Percentiles rank a stretch among this genome's conserved stretches.
phyloP scores from a whole-genome alignment of 2,113 vertebrate species.

The Loxodonta africana region DNA sequence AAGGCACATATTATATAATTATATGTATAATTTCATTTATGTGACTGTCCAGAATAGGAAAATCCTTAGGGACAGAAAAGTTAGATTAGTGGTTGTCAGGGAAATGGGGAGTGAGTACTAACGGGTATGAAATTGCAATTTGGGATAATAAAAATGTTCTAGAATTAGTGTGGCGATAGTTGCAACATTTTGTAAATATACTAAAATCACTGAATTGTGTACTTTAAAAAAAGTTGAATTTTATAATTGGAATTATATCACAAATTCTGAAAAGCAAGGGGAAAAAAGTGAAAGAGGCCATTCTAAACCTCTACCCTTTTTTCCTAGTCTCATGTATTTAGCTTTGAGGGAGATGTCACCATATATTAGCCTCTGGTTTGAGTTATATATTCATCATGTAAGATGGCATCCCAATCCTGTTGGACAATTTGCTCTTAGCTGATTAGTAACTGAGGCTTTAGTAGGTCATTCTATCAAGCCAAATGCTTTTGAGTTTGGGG shows the following conservation, averaged over 20 bases:
- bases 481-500: background rate
- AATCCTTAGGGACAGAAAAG: too few relatives aligned
- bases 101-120: too few relatives aligned
- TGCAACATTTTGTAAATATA: too few relatives aligned
- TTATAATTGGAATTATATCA: background rate
- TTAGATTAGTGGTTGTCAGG: too few relatives aligned
- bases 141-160: too few relatives aligned
- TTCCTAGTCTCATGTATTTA: background rate
- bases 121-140: too few relatives aligned
- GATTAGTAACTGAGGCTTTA: background rate
- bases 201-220: too few relatives aligned
- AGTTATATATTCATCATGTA: background rate
- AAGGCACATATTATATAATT: too few relatives aligned
- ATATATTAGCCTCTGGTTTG: background rate
- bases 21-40: too few relatives aligned
- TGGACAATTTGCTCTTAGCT: background rate
- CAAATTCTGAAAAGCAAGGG: background rate
- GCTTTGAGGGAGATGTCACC: background rate
- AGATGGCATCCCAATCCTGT: background rate
- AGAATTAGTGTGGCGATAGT: too few relatives aligned
- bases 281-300: background rate
- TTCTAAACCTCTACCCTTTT: background rate
- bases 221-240: background rate
- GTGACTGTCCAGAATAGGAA: background rate
- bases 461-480: background rate